phyloP scores from a whole-genome alignment of 2,797 vertebrate species.

The Acridotheres tristis region DNA sequence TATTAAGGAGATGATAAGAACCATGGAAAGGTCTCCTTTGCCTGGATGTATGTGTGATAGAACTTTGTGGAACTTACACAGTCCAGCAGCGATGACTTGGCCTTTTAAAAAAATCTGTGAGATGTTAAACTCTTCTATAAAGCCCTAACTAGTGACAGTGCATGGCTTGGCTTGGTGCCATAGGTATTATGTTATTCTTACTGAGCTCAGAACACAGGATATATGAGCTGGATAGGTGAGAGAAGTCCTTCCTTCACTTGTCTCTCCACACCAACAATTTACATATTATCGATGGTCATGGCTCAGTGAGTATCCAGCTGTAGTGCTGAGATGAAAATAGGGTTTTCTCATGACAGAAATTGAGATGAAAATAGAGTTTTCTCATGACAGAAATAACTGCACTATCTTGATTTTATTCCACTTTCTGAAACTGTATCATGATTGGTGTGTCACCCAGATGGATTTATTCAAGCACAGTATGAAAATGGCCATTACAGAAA shows the following conservation, averaged over 20 bases:
- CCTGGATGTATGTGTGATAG: too few species aligned
- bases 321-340: constrained; percentile 38
- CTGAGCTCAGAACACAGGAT: neutral
- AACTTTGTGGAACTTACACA: neutral
- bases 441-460: constrained; percentile 25
- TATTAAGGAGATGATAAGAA: neutral
- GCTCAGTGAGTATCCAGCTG: neutral
- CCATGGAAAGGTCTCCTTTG: neutral
- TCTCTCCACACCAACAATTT: constrained; percentile 18
- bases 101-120: neutral
- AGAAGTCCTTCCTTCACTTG: neutral
- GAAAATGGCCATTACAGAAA: constrained; percentile 52
- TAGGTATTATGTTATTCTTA: neutral
- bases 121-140: neutral
- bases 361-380: constrained; percentile 40
- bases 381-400: neutral
- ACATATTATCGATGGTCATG: neutral
- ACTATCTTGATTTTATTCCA: constrained; percentile 50
- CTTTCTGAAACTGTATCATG: constrained; percentile 36
- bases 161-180: neutral
- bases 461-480: constrained; percentile 60
- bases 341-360: constrained; percentile 1
- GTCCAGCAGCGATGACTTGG: neutral
- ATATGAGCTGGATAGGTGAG: neutral
- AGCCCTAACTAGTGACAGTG: neutral